Evolutionary conservation across 1,140 invertebrate genomes (phyloP), one percentile per base, ranked within the genome.

Genomic region (Diploscapter pachys): DNA sequence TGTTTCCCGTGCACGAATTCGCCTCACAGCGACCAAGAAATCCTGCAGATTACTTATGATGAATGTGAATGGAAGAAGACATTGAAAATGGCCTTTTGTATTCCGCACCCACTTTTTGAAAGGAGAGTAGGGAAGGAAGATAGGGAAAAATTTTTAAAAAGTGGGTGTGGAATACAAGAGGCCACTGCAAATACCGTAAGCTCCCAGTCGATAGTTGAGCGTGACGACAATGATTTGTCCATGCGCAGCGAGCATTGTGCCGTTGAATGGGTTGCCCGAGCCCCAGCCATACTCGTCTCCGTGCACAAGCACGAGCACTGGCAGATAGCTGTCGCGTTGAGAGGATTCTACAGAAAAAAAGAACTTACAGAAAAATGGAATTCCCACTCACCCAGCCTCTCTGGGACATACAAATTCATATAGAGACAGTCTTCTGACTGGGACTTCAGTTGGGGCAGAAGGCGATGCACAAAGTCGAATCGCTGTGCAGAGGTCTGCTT

Each of bases 341-440:
- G 61, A 63, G 48, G 56, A 62, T 51, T 50, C 72, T 56, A 31
- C 13, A 73, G 55, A 13, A 53, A 8, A 52, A 48, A 52, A n/a
- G n/a, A 55, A 57, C 65, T 73, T 75, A n/a, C 31, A 31, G 31
- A 31, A 11, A 55, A 72, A 4, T 55, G 2, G 74, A 79, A 5
- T 62, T 62, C 0, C 50, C 63, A 73, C 11, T 9, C 76, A 76
- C 79, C 80, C 68, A 83, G 50, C 57, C 76, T 63, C 64, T 85
- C 83, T 6, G 95, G 95, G 4, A 94, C 92, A 87, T 95, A 98
- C 83, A 98, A 92, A 86, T 98, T 98, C 80, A 98, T 89, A 86
- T 95, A 96, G 59, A 98, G 90, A 86, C 95, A 98, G 88, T 98
- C 95, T 88, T 98, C 95, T 78, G 91, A 94, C 87, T 96, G 93